Evolutionary conservation across 2,113 vertebrate genomes (phyloP).

Genomic region (Bos indicus): DNA sequence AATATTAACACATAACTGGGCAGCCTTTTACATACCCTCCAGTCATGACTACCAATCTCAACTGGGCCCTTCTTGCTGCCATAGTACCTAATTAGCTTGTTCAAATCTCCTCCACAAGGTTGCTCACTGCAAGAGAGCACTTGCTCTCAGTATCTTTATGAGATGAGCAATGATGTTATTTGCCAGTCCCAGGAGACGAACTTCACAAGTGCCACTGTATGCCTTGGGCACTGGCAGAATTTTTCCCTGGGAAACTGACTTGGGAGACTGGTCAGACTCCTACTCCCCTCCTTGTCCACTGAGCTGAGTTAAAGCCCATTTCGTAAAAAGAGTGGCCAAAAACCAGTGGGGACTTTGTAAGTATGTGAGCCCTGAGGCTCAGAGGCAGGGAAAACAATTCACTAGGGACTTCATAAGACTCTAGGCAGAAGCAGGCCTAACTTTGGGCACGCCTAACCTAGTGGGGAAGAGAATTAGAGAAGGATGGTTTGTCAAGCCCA

Average conservation of each 20-base stretch:
- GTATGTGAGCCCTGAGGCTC: not conserved
- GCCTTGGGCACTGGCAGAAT: not conserved
- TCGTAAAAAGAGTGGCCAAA: not conserved
- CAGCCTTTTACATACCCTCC: not conserved
- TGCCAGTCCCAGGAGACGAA: not conserved
- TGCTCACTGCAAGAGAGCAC: not conserved
- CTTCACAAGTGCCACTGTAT: not conserved
- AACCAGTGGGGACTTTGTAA: not conserved
- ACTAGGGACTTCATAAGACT: not conserved
- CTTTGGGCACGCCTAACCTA: not conserved
- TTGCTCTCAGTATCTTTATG: not conserved
- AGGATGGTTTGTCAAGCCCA: not conserved
- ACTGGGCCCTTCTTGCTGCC: not conserved
- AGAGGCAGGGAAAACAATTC: not conserved
- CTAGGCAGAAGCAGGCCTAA: not conserved
- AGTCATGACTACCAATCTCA: not conserved
- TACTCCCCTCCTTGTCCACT: not conserved
- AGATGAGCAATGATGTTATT: not conserved
- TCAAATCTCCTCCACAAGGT: not conserved
- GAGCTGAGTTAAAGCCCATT: not conserved
- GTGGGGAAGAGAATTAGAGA: not conserved
- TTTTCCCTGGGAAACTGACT: not conserved
- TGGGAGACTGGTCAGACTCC: not conserved
- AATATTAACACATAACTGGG: not conserved
- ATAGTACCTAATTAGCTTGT: not conserved